Percentiles rank a stretch among this genome's conserved stretches.
Evolutionary conservation across 1,140 invertebrate species (phyloP).

Genomic region (Euwallacea similis): DNA sequence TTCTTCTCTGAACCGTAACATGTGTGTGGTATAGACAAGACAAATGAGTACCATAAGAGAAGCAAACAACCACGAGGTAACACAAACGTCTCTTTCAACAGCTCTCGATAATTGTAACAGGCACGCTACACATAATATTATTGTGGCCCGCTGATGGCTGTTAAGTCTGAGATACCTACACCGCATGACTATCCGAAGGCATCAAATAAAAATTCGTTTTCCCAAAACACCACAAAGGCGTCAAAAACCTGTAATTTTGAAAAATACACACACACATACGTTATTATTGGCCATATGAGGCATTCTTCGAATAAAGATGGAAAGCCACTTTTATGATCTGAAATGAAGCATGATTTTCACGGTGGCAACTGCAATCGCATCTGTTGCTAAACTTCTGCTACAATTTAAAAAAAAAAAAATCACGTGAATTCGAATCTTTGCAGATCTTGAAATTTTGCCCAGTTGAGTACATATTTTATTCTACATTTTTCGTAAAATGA

Average conservation of each 20-base stretch:
- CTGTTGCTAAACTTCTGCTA: too few relatives aligned
- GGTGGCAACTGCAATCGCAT: too few relatives aligned
- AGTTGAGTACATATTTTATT: neutral
- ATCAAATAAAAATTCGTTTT: slow-evolving; percentile 27
- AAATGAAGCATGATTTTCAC: too few relatives aligned
- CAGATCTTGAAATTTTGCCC: neutral
- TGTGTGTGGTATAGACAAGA: neutral
- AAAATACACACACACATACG: slow-evolving; percentile 33
- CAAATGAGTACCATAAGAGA: slow-evolving; percentile 1
- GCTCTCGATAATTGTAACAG: neutral
- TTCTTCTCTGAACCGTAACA: neutral
- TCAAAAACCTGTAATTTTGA: slow-evolving; percentile 26
- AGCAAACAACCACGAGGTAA: slow-evolving; percentile 14
- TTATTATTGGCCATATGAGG: slow-evolving; percentile 26
- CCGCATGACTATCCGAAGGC: slow-evolving; percentile 6
- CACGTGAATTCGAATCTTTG: neutral
- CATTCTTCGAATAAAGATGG: slow-evolving; percentile 2
- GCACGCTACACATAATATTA: slow-evolving; percentile 2
- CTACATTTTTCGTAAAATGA: too few relatives aligned
- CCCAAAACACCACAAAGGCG: slow-evolving; percentile 23
- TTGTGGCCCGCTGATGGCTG: neutral
- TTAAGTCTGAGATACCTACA: neutral
- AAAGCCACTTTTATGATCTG: too few relatives aligned
- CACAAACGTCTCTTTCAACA: slow-evolving; percentile 11
- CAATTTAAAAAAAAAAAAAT: neutral